Conservation (phyloP, 1,140 invertebrate genomes). For the Bradynema listronoti region DNA sequence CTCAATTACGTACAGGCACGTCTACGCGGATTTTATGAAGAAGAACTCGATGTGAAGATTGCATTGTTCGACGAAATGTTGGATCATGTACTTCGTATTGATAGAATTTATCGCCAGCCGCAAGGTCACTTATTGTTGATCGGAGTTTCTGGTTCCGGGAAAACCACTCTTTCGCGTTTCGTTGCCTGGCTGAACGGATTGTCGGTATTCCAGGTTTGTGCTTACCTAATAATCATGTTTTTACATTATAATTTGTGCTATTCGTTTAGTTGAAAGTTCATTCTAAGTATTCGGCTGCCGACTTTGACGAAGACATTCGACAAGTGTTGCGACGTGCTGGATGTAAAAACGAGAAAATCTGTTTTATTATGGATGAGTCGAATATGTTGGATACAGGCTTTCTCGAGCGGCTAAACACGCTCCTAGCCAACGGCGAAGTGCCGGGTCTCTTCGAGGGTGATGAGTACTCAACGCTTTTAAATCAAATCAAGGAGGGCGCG, state of each 20-base stretch:
- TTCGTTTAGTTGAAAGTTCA: constrained; percentile 69
- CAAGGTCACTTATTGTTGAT: constrained; percentile 89
- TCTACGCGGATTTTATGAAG: constrained; percentile 98
- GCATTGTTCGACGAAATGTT: constrained; percentile 97
- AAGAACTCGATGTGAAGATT: constrained; percentile 93
- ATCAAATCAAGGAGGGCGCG: constrained; percentile 97
- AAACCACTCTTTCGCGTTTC: constrained; percentile 94
- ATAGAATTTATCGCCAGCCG: constrained; percentile 95
- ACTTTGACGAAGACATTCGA: constrained; percentile 97
- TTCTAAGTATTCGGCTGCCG: constrained; percentile 94
- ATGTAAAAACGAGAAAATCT: constrained; percentile 96
- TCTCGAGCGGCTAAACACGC: constrained; percentile 96
- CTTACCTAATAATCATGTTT: background rate
- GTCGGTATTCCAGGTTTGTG: constrained; percentile 90
- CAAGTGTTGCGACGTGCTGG: constrained; percentile 84
- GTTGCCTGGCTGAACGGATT: constrained; percentile 99
- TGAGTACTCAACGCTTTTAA: constrained; percentile 97
- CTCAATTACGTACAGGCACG: constrained; percentile 92
- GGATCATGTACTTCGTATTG: constrained; percentile 94
- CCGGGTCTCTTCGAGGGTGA: constrained; percentile 72
- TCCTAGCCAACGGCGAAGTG: constrained; percentile 96
- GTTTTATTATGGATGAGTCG: constrained; percentile 97
- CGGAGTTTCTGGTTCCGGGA: constrained; percentile 92
- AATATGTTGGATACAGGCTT: constrained; percentile 98
- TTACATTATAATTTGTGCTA: background rate